Percentiles rank a stretch among this genome's conserved stretches.
Conservation (phyloP, 2,113 vertebrate genomes). For the Chamaea fasciata region DNA sequence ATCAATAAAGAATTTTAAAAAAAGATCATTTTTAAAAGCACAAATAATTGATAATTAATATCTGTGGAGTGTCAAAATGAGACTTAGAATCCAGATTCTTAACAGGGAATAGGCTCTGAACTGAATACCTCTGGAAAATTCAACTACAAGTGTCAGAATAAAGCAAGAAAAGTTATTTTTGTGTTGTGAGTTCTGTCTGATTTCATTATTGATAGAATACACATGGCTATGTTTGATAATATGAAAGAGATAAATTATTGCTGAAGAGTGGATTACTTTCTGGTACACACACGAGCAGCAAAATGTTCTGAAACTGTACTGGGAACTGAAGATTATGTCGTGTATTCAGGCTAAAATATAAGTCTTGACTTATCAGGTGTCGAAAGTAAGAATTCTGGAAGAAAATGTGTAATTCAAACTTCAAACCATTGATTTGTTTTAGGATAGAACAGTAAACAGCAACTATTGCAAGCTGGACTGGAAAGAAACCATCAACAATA, state of each 20-base stretch:
- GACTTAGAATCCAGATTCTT: background rate
- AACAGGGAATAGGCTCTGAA: background rate
- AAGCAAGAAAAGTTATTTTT: background rate
- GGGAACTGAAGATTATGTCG: background rate
- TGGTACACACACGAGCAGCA: accelerated
- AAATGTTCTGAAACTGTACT: background rate
- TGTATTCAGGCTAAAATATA: background rate
- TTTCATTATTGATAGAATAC: background rate
- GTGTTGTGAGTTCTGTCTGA: background rate
- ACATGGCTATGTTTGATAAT: background rate
- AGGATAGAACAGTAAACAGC: background rate
- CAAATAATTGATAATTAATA: background rate
- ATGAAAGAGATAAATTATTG: background rate
- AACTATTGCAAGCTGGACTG: background rate
- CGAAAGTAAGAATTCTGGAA: background rate
- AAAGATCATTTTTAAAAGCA: background rate
- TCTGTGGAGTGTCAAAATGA: background rate
- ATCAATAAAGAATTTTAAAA: background rate
- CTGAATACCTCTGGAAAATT: background rate
- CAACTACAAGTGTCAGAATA: background rate
- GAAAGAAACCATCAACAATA: background rate
- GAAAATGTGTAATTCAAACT: background rate
- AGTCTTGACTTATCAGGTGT: background rate
- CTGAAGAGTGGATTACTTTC: background rate
- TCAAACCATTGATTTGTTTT: background rate